These are phyloP conservation scores for Lordiphosa collinella DNA, from an alignment of 1,140 invertebrate genomes.

Conservation along the genomic window DNA sequence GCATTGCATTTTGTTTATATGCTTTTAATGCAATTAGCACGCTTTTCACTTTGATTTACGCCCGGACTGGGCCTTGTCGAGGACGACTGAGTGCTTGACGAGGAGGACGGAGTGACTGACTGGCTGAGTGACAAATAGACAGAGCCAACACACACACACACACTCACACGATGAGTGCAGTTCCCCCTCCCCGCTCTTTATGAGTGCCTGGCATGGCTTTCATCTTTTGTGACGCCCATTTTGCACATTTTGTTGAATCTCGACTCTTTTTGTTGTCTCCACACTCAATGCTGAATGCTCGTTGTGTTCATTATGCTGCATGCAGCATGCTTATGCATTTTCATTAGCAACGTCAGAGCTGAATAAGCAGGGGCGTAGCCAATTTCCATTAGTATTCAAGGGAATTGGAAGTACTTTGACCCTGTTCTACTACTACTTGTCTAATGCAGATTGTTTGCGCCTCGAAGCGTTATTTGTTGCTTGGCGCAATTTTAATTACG, in stretches of 20 bases:
- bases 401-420: conserved; percentile 69
- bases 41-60: conserved; percentile 77
- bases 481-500: conserved; percentile 70
- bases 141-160: conserved; percentile 31
- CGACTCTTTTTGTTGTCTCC: conserved; percentile 12
- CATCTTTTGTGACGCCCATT: conserved; percentile 66
- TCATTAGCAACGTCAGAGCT: conserved; percentile 48
- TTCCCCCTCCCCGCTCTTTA: conserved; percentile 24
- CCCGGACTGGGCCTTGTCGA: conserved; percentile 32
- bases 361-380: not conserved
- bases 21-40: conserved; percentile 77
- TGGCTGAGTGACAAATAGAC: conserved; percentile 38
- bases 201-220: conserved; percentile 54
- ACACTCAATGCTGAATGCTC: conserved; percentile 4
- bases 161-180: conserved; percentile 27
- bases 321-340: conserved; percentile 16
- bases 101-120: conserved; percentile 17
- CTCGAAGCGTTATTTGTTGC: conserved; percentile 61
- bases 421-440: conserved; percentile 24
- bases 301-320: conserved; percentile 16
- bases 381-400: too few relatives aligned
- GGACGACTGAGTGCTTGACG: conserved; percentile 24
- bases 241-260: conserved; percentile 36
- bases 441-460: conserved; percentile 72
- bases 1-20: conserved; percentile 77